Base-by-base conservation (phyloP, 2,797 vertebrate species). In the Antennarius maculatus region DNA sequence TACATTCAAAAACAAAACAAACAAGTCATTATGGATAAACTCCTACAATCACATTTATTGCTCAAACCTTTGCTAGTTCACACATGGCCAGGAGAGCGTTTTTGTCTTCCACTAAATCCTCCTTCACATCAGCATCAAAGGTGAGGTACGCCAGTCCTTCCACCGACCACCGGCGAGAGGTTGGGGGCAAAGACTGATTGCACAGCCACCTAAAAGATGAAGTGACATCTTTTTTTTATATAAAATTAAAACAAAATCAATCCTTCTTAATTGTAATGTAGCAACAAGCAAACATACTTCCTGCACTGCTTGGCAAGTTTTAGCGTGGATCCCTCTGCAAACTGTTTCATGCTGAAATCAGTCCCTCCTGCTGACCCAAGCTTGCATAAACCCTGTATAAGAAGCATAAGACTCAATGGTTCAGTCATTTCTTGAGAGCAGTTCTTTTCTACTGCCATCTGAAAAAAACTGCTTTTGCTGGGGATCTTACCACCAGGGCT, bases 261-360 rank as follows among this genome's bases (percentile, higher is more conserved):
- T 10, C n/a, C 51, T 16, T 46, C 0, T 7, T 58, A 16, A 48
- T 28, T 29, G n/a, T 57, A 31, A 52, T 47, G 42, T 15, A 71
- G 29, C n/a, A n/a, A n/a, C n/a, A n/a, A n/a, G n/a, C 29, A 63
- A 15, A 71, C 97, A 82, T 93, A 99, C 98, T 98, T 99, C 75
- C 97, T 94, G 89, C 98, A 99, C 85, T 99, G 98, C 85, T 97
- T 98, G 85, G 98, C 96, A 42, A 99, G 85, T 67, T 97, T 99
- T 60, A 97, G 93, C 0, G 97, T 99, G 51, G 98, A 99, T 72
- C 97, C 98, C 81, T 99, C 97, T 0, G 97, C 98, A 92, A 99
- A 99, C 90, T 99, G 98, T 91, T 99, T 99, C 97, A 99, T 97
- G 94, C 97, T 99, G 80, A 98, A 98, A 86, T 99, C 98, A 0